phyloP scores from a whole-genome alignment of 2,888 invertebrate genomes.

The Thyatira batis region DNA sequence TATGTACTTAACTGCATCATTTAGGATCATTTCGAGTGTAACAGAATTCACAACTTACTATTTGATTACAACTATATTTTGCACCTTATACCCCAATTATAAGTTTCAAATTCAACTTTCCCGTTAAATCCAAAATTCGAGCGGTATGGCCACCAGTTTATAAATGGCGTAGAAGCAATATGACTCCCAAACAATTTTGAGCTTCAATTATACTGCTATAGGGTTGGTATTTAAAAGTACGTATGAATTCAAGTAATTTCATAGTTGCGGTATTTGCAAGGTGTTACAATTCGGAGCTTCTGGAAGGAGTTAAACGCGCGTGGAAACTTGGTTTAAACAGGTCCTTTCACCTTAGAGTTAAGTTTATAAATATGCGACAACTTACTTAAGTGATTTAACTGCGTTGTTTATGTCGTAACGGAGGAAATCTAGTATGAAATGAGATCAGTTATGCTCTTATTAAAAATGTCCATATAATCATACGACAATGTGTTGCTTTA shows the following conservation, averaged over 20 bases:
- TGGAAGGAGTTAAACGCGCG: neutral
- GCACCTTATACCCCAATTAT: neutral
- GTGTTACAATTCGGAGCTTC: neutral
- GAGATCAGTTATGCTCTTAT: too few species aligned
- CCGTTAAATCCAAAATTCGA: neutral
- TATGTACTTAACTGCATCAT: too few species aligned
- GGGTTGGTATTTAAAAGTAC: neutral
- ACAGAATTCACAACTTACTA: neutral
- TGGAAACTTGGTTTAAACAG: neutral
- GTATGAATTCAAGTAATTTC: neutral
- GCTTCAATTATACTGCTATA: neutral
- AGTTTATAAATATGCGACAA: neutral
- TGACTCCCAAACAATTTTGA: neutral
- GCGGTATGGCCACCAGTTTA: neutral
- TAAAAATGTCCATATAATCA: too few species aligned
- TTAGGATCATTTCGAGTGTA: neutral
- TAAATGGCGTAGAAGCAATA: neutral
- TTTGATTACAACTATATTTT: neutral
- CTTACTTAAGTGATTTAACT: too few species aligned
- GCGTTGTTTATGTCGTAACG: too few species aligned
- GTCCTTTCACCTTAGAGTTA: neutral
- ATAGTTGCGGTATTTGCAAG: neutral
- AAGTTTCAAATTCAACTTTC: slow-evolving; percentile 1
- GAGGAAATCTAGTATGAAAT: too few species aligned
- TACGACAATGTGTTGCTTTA: too few species aligned